Evolutionary conservation across 2,113 vertebrate species (phyloP).

Genomic region (Tupaia tana): DNA sequence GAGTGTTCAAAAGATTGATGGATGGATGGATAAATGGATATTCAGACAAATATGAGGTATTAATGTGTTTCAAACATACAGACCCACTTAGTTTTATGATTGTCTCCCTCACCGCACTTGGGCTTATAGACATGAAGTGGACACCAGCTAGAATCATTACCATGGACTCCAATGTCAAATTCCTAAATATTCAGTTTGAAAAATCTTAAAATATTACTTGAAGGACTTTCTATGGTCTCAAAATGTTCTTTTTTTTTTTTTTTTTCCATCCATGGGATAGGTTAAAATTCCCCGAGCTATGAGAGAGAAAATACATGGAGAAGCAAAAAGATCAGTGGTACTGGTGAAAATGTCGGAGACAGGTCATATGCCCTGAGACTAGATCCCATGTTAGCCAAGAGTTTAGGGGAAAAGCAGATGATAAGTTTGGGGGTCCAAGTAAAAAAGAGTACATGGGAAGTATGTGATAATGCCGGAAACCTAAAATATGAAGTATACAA

Average conservation of each 20-base stretch:
- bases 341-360: background rate
- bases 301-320: background rate
- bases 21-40: background rate
- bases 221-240: background rate
- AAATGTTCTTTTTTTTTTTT: background rate
- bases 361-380: background rate
- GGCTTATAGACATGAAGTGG: background rate
- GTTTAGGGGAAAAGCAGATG: background rate
- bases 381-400: background rate
- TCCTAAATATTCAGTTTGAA: background rate
- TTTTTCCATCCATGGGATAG: background rate
- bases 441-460: background rate
- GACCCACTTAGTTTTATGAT: background rate
- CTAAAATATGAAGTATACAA: too few relatives aligned
- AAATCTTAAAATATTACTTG: background rate
- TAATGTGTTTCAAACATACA: background rate
- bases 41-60: background rate
- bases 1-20: background rate
- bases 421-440: background rate
- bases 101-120: background rate
- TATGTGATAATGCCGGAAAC: too few relatives aligned
- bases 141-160: background rate
- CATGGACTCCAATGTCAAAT: background rate
- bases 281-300: background rate
- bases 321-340: background rate